Conservation (phyloP, 2,113 vertebrate genomes). For the Aptenodytes forsteri region DNA sequence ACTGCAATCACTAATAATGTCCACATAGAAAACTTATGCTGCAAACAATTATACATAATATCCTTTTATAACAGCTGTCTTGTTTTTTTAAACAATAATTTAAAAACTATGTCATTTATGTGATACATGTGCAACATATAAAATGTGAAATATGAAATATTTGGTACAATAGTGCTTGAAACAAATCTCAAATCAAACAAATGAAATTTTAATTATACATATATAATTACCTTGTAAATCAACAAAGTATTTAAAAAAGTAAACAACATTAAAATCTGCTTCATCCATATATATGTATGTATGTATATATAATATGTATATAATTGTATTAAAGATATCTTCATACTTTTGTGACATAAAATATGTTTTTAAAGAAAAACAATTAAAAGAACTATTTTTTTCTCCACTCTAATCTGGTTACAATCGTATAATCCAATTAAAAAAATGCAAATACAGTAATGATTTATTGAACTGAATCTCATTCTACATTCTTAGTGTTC, state of each 20-base stretch:
- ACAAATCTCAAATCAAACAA: constrained; percentile 84
- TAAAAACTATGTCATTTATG: constrained; percentile 82
- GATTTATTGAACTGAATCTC: constrained; percentile 80
- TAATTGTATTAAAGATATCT: constrained; percentile 84
- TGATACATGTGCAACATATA: constrained; percentile 84
- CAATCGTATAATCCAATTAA: constrained; percentile 79
- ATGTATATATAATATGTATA: constrained; percentile 85
- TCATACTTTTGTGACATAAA: constrained; percentile 85
- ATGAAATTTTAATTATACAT: constrained; percentile 82
- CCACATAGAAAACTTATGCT: constrained; percentile 82
- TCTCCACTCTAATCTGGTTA: constrained; percentile 83
- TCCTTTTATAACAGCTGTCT: constrained; percentile 81
- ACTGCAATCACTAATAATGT: constrained; percentile 84
- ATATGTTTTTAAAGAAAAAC: constrained; percentile 83
- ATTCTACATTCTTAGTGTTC: constrained; percentile 77
- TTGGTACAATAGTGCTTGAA: constrained; percentile 87
- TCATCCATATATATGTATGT: constrained; percentile 84
- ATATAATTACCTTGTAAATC: constrained; percentile 84
- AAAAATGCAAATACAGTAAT: constrained; percentile 80
- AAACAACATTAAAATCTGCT: constrained; percentile 88
- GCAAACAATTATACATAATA: constrained; percentile 84
- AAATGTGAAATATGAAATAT: constrained; percentile 87
- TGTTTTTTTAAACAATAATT: constrained; percentile 83
- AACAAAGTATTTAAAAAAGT: constrained; percentile 86
- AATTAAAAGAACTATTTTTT: constrained; percentile 80